Conservation (phyloP, 2,888 invertebrate genomes). For the Molanna angustata region DNA sequence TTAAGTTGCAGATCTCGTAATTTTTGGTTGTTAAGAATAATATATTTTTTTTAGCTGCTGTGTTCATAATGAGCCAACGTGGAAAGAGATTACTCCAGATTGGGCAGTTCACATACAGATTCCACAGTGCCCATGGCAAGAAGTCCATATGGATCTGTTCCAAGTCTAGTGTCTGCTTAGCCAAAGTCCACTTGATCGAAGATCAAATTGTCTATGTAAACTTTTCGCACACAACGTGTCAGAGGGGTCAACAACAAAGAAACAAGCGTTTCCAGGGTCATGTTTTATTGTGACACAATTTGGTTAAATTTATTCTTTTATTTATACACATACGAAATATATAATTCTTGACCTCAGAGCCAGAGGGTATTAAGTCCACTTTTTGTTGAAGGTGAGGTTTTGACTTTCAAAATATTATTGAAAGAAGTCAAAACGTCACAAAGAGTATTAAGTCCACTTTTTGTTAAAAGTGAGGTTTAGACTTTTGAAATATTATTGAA, state of each 20-base stretch:
- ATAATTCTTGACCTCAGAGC: no score
- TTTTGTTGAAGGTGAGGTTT: no score
- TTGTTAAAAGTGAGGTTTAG: no score
- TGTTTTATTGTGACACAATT: slow-evolving; percentile 2
- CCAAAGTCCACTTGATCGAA: slow-evolving; percentile 18
- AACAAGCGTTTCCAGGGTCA: no score
- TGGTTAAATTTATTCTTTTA: not conserved
- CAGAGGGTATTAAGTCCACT: no score
- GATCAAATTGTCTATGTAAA: slow-evolving; percentile 12
- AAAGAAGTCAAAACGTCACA: no score
- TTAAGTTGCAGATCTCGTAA: no score
- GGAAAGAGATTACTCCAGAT: slow-evolving; percentile 39
- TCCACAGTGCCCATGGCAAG: slow-evolving; percentile 36
- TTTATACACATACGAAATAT: not conserved
- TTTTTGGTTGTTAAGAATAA: slow-evolving; percentile 3
- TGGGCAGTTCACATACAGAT: slow-evolving; percentile 38
- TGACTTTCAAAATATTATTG: no score
- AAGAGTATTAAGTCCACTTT: no score
- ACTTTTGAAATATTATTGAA: no score
- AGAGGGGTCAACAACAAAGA: slow-evolving; percentile 1
- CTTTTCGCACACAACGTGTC: slow-evolving; percentile 1
- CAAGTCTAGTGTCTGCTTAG: slow-evolving; percentile 40
- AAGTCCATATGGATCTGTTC: slow-evolving; percentile 40
- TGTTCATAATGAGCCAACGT: slow-evolving; percentile 36
- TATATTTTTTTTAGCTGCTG: slow-evolving; percentile 33